Evolutionary conservation across 1,140 invertebrate genomes (phyloP).

Genomic region (Augochlora pura): DNA sequence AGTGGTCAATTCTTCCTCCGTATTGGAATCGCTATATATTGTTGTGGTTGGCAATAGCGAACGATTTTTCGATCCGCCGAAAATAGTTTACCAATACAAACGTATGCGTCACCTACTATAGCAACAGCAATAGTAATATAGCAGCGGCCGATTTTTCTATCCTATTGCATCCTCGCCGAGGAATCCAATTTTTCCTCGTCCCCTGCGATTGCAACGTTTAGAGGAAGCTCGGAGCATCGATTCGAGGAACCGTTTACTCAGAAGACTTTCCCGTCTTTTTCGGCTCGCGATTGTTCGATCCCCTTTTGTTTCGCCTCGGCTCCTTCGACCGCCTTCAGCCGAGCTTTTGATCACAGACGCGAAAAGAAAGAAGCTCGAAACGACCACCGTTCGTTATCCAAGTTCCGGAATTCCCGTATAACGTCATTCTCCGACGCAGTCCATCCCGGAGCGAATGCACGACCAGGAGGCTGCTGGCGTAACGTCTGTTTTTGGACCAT

Average conservation of each 20-base stretch:
- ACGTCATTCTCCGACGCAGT: slow-evolving; percentile 51
- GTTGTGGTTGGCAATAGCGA: too few relatives aligned
- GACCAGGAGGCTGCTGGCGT: neutral
- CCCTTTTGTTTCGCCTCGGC: neutral
- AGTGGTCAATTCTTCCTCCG: too few relatives aligned
- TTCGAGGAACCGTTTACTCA: slow-evolving; percentile 36
- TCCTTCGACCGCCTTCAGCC: neutral
- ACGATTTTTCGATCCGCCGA: too few relatives aligned
- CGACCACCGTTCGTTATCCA: slow-evolving; percentile 35
- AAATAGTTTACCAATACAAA: too few relatives aligned
- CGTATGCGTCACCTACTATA: too few relatives aligned
- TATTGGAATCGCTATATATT: too few relatives aligned
- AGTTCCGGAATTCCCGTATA: slow-evolving; percentile 62
- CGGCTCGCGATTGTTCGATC: neutral
- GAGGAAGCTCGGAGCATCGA: neutral
- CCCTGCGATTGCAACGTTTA: too few relatives aligned
- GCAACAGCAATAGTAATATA: too few relatives aligned
- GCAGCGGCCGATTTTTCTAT: too few relatives aligned
- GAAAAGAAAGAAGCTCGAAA: neutral
- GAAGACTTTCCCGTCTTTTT: slow-evolving; percentile 14
- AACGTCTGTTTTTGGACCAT: slow-evolving; percentile 39
- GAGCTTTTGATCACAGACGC: too few relatives aligned
- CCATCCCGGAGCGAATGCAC: slow-evolving; percentile 14
- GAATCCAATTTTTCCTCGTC: too few relatives aligned
- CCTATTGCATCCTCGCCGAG: too few relatives aligned